These are phyloP conservation scores for Gallirallus australis DNA, from an alignment of 2,797 vertebrate genomes.

Conservation along the genomic window DNA sequence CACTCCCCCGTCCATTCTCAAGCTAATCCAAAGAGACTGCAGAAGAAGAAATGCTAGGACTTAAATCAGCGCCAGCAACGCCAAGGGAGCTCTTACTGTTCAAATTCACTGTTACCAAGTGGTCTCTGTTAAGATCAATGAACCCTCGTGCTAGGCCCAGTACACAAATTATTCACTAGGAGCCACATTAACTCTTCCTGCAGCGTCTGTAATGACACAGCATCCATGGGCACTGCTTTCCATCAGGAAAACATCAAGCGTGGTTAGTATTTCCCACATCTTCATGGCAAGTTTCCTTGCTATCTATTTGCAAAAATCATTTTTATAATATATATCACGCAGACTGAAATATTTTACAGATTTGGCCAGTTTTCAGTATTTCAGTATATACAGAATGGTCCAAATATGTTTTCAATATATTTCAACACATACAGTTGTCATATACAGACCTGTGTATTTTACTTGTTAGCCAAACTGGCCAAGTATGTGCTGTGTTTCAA, in stretches of 20 bases:
- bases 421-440: slow-evolving; percentile 68
- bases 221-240: slow-evolving; percentile 22
- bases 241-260: slow-evolving; percentile 68
- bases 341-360: slow-evolving; percentile 66
- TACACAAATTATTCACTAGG: slow-evolving; percentile 43
- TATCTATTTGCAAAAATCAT: slow-evolving; percentile 39
- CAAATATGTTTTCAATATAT: slow-evolving; percentile 73
- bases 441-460: slow-evolving; percentile 53
- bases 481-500: slow-evolving; percentile 70
- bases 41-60: background rate
- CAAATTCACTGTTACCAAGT: background rate
- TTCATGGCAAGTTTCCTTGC: background rate
- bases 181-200: slow-evolving; percentile 46
- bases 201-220: slow-evolving; percentile 45
- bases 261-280: slow-evolving; percentile 32
- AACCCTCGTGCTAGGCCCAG: slow-evolving; percentile 12
- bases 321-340: slow-evolving; percentile 28
- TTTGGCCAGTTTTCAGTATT: slow-evolving; percentile 68
- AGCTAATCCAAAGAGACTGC: slow-evolving; percentile 59
- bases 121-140: slow-evolving; percentile 60
- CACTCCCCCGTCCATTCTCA: background rate
- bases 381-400: background rate
- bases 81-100: slow-evolving; percentile 29
- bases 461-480: slow-evolving; percentile 56
- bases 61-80: slow-evolving; percentile 49